A percentile compares a stretch with the other conserved stretches of the same genome.
phyloP scores from a whole-genome alignment of 2,113 vertebrate genomes.

The Hydrochoerus hydrochaeris region DNA sequence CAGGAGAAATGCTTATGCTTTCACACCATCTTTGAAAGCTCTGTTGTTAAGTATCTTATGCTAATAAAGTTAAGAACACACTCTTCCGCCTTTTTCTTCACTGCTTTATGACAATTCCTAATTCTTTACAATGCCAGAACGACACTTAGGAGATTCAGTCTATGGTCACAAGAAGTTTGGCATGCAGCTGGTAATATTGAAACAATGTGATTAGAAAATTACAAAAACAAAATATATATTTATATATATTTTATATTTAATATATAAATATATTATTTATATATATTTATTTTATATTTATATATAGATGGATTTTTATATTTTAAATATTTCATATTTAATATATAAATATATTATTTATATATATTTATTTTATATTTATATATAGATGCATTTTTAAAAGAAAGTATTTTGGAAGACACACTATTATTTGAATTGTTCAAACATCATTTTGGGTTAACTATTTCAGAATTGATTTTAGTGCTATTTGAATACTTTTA shows the following conservation, averaged over 20 bases:
- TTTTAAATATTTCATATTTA: neutral
- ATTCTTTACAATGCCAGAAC: neutral
- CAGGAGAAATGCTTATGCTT: neutral
- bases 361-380: neutral
- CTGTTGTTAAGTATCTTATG: neutral
- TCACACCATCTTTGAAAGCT: slow-evolving; percentile 23
- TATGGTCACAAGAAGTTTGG: neutral
- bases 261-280: neutral
- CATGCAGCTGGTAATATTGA: neutral
- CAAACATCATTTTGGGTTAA: neutral
- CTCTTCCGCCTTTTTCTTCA: neutral
- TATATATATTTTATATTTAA: neutral
- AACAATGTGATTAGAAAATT: neutral
- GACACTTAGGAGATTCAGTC: neutral
- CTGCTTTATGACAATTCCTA: neutral
- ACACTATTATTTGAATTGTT: neutral
- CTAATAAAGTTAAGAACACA: neutral
- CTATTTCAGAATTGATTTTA: neutral
- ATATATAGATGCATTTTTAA: neutral
- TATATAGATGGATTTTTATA: too few species aligned
- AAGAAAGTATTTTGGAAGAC: neutral
- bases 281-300: too few species aligned
- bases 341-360: neutral
- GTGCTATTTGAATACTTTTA: neutral
- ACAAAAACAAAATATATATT: neutral